Evolutionary conservation across 2,888 invertebrate species (phyloP), one percentile per base, ranked within the genome.

Genomic region (Fissipunctia ypsillon): DNA sequence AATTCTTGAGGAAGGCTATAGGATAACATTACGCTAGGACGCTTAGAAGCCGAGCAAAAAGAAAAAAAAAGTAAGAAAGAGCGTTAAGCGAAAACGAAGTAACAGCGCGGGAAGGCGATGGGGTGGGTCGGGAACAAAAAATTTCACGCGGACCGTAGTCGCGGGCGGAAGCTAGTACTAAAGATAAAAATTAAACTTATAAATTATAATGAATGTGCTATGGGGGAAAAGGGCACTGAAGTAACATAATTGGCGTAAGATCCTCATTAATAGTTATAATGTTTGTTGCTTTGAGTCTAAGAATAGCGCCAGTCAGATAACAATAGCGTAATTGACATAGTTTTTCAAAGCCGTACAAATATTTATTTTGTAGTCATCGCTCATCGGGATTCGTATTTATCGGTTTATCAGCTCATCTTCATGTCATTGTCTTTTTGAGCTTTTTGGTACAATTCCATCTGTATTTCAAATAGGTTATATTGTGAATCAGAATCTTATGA

Each of bases 171-270:
- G n/a, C n/a, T n/a, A n/a, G n/a, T n/a, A n/a, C 52, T 59, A 35
- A 52, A 59, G 14, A 54, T 54, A 28, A 12, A 77, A 69, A 69
- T 69, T n/a, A 28, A 48, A 61, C 2, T 54, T 75, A 71, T 77
- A 63, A 65, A 81, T n/a, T n/a, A n/a, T 81, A 65, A 81, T 28
- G 16, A 59, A 67, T 71, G 19, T 57, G 48, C 35, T 22, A 45
- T 43, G 38, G n/a, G 6, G 31, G n/a, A 59, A 10, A 35, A 75
- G 16, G 60, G n/a, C 80, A 43, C 28, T 59, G 50, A 54, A 54
- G 38, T 69, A 38, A 80, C 57, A 10, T 63, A 72, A 72, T 84
- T 81, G 81, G 59, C 76, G 69, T 82, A 73, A 66, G 78, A 77
- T 71, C 28, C 31, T 61, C 63, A 67, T 67, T 48, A 56, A 31